These are phyloP conservation scores for Steinernema feltiae DNA, from an alignment of 1,140 invertebrate species.

Conservation along the genomic window DNA sequence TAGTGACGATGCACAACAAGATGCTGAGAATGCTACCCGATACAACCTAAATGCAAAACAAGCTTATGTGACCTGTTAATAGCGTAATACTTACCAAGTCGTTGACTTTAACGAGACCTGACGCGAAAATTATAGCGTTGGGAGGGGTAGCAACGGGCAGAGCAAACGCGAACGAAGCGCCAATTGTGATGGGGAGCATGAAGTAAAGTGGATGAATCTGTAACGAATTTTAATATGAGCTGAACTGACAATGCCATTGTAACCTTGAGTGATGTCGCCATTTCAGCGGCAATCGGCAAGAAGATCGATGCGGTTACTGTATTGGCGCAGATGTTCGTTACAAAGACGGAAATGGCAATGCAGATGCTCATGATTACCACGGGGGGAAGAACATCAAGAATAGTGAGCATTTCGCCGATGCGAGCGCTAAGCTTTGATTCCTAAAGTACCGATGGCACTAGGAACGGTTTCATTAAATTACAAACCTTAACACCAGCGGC, in stretches of 20 bases:
- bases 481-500: constrained; percentile 58
- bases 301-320: constrained; percentile 61
- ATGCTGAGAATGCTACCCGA: background rate
- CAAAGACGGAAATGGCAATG: constrained; percentile 55
- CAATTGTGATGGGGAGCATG: constrained; percentile 74
- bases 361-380: constrained; percentile 55
- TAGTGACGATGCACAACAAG: background rate
- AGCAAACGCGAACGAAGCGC: constrained; percentile 71
- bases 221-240: constrained; percentile 46
- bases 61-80: background rate
- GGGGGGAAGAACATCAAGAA: constrained; percentile 48
- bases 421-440: constrained; percentile 43
- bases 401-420: constrained; percentile 52
- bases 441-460: constrained; percentile 21
- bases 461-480: background rate
- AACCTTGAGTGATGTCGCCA: constrained; percentile 22
- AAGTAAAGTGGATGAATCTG: constrained; percentile 73
- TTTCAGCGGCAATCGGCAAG: constrained; percentile 55
- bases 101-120: constrained; percentile 58
- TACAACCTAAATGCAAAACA: background rate
- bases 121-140: constrained; percentile 78
- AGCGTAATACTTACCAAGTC: constrained; percentile 59
- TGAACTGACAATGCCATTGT: constrained; percentile 11
- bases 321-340: constrained; percentile 62
- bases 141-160: constrained; percentile 78